Conservation (phyloP, 2,888 invertebrate species). For the Muschampia plurimacula region DNA sequence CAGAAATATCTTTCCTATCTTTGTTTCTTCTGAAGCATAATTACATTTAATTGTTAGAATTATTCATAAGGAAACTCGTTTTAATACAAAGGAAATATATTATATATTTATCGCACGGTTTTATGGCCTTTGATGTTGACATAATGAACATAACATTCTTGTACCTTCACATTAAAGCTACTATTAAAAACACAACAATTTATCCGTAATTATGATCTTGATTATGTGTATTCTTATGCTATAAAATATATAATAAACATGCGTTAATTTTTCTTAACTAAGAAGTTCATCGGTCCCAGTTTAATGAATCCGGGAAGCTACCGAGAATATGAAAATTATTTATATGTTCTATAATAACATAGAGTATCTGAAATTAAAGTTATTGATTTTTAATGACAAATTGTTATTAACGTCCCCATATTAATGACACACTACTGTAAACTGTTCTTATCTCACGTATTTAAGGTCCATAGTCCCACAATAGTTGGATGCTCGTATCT, state of each 20-base stretch:
- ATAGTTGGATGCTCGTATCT: too few relatives aligned
- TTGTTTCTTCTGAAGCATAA: conserved; percentile 14
- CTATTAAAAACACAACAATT: conserved; percentile 24
- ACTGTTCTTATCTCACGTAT: too few relatives aligned
- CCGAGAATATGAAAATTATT: too few relatives aligned
- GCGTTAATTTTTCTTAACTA: background rate
- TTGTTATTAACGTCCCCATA: too few relatives aligned
- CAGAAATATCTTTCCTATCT: conserved; percentile 20
- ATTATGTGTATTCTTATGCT: background rate
- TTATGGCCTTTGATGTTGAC: conserved; percentile 30
- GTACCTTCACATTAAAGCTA: conserved; percentile 27
- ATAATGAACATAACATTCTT: conserved; percentile 21
- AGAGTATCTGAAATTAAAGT: too few relatives aligned
- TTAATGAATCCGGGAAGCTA: too few relatives aligned
- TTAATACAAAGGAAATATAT: conserved; percentile 27
- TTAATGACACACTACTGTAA: too few relatives aligned
- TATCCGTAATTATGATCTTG: conserved; percentile 16
- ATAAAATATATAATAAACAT: conserved; percentile 6
- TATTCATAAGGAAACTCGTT: conserved; percentile 15
- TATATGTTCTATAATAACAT: too few relatives aligned
- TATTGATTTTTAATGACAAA: too few relatives aligned
- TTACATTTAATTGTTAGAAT: conserved; percentile 23
- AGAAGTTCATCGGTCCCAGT: background rate
- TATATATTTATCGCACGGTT: conserved; percentile 24
- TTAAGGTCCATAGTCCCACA: too few relatives aligned